phyloP scores from a whole-genome alignment of 2,113 vertebrate genomes.

The Pterophyllum scalare region DNA sequence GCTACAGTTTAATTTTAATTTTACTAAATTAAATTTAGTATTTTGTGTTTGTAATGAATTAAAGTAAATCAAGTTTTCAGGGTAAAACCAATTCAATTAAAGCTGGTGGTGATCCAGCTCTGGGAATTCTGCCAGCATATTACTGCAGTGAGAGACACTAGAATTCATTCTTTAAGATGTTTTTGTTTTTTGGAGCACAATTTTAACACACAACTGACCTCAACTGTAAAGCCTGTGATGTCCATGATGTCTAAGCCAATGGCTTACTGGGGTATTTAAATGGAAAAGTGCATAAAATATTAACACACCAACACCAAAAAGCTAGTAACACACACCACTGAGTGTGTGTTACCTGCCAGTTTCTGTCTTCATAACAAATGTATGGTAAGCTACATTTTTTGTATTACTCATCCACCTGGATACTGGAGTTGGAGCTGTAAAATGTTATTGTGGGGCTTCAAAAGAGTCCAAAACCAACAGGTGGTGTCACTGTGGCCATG shows the following conservation, averaged over 20 bases:
- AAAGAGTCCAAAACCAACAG: neutral
- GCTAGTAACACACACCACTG: neutral
- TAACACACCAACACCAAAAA: neutral
- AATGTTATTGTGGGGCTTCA: neutral
- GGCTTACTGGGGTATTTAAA: no score
- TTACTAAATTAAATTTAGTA: neutral
- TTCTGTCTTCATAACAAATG: neutral
- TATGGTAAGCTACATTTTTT: neutral
- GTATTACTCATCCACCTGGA: neutral
- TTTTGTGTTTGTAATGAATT: neutral
- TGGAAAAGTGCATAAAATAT: neutral
- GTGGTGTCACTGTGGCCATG: no score
- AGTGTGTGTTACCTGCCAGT: no score
- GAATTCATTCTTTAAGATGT: no score
- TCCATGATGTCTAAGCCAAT: no score
- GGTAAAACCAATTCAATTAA: no score
- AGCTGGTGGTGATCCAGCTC: neutral
- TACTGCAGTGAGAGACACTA: no score
- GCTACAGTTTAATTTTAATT: neutral
- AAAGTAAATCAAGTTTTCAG: neutral
- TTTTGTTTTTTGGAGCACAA: no score
- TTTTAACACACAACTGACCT: no score
- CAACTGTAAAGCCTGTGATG: no score
- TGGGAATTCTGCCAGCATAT: no score
- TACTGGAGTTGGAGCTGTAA: neutral